Conservation (phyloP, 2,888 invertebrate genomes). For the Drosophila limbata region DNA sequence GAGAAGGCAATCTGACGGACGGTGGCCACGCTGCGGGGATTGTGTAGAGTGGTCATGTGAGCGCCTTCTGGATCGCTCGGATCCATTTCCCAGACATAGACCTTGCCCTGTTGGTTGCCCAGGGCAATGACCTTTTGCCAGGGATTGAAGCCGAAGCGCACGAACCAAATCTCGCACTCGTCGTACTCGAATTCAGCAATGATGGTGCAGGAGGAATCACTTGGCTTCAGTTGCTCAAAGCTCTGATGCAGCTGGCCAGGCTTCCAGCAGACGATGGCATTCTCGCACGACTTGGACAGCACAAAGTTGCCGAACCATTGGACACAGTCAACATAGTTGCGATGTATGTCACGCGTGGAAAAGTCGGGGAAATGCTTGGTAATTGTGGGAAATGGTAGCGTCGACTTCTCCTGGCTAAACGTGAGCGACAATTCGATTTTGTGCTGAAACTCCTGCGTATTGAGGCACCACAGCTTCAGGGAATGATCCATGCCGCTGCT, state of each 20-base stretch:
- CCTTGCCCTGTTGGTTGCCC: slow-evolving; percentile 97
- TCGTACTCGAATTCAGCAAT: slow-evolving; percentile 96
- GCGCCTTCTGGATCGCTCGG: slow-evolving; percentile 93
- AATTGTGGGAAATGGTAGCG: slow-evolving; percentile 94
- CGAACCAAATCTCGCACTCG: slow-evolving; percentile 99
- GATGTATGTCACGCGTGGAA: slow-evolving; percentile 97
- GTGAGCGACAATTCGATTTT: slow-evolving; percentile 94
- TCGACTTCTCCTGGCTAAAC: slow-evolving; percentile 91
- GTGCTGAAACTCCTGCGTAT: slow-evolving; percentile 92
- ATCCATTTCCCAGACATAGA: slow-evolving; percentile 97
- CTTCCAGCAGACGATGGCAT: slow-evolving; percentile 98
- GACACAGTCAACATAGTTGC: slow-evolving; percentile 99
- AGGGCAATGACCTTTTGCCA: slow-evolving; percentile 96
- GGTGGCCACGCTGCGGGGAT: slow-evolving; percentile 94
- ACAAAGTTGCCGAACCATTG: slow-evolving; percentile 98
- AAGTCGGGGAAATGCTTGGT: slow-evolving; percentile 98
- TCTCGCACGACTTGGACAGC: slow-evolving; percentile 98
- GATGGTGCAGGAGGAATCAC: slow-evolving; percentile 92
- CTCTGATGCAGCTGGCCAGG: slow-evolving; percentile 94
- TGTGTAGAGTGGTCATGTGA: slow-evolving; percentile 92
- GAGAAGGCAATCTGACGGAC: slow-evolving; percentile 97
- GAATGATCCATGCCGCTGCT: slow-evolving; percentile 99
- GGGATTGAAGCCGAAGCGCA: slow-evolving; percentile 96
- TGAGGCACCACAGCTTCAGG: slow-evolving; percentile 95
- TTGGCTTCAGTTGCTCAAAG: slow-evolving; percentile 88